phyloP scores from a whole-genome alignment of 2,797 vertebrate species.

The Phrynocephalus guinanensis region DNA sequence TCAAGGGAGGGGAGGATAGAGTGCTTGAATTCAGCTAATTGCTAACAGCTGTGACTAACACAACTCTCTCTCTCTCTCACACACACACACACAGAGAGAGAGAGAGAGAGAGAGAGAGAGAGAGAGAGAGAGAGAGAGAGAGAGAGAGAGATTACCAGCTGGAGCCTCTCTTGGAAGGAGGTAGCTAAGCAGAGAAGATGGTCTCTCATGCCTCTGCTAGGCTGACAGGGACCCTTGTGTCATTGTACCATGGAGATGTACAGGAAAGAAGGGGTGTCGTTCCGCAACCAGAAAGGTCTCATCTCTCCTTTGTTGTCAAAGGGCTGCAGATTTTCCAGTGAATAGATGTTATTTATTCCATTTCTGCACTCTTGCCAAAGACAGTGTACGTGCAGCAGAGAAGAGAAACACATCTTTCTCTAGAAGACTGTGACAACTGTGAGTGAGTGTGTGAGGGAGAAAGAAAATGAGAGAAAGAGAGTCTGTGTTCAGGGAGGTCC shows the following conservation, averaged over 20 bases:
- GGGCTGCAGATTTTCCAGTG: constrained; percentile 57
- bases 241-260: constrained; percentile 20
- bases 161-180: not conserved
- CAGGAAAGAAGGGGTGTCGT: not conserved
- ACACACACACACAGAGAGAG: too few species aligned
- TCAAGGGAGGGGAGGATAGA: constrained; percentile 42
- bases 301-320: not conserved
- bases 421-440: not conserved
- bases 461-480: not conserved
- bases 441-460: too few species aligned
- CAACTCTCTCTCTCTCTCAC: constrained; percentile 49
- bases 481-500: not conserved
- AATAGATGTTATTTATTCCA: constrained; percentile 54
- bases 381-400: constrained; percentile 39
- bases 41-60: constrained; percentile 65
- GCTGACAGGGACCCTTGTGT: not conserved
- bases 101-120: too few species aligned
- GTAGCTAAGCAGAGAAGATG: not conserved
- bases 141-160: not conserved
- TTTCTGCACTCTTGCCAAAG: constrained; percentile 1
- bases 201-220: not conserved
- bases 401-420: constrained; percentile 50
- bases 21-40: constrained; percentile 57
- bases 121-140: too few species aligned
- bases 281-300: constrained; percentile 10